phyloP scores from a whole-genome alignment of 2,888 invertebrate species.

The Chrysodeixis includens region DNA sequence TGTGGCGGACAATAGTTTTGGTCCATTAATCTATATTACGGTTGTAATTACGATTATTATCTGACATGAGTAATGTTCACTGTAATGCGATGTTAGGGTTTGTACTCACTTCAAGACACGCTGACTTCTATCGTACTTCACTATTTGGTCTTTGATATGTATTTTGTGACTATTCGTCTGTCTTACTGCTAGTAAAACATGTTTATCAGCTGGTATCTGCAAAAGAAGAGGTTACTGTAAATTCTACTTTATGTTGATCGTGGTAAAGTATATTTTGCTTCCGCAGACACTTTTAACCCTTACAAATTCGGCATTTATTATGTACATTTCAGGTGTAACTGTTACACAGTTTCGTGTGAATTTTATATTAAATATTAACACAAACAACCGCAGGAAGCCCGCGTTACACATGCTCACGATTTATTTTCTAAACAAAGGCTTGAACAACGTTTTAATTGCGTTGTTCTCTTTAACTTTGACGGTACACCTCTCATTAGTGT shows the following conservation, averaged over 20 bases:
- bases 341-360: conserved; percentile 77
- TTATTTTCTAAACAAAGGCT: conserved; percentile 65
- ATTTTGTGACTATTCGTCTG: conserved; percentile 94
- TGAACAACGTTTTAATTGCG: conserved; percentile 44
- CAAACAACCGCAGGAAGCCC: conserved; percentile 73
- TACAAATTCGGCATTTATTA: conserved; percentile 67
- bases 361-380: conserved; percentile 83
- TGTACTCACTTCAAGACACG: conserved; percentile 91
- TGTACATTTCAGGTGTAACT: conserved; percentile 73
- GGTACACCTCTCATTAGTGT: conserved; percentile 29
- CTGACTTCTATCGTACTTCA: conserved; percentile 93
- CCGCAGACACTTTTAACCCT: conserved; percentile 32
- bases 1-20: conserved; percentile 33
- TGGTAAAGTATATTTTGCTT: conserved; percentile 42
- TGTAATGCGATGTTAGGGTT: conserved; percentile 18
- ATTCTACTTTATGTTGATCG: conserved; percentile 31
- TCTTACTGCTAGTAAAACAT: conserved; percentile 93
- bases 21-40: conserved; percentile 48
- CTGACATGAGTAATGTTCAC: conserved; percentile 47
- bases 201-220: conserved; percentile 91
- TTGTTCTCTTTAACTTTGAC: conserved; percentile 28
- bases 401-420: conserved; percentile 63
- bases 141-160: conserved; percentile 94
- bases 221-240: conserved; percentile 61
- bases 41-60: conserved; percentile 54